These are phyloP conservation scores for Homarus americanus DNA, from an alignment of 1,140 invertebrate genomes.

Conservation along the genomic window DNA sequence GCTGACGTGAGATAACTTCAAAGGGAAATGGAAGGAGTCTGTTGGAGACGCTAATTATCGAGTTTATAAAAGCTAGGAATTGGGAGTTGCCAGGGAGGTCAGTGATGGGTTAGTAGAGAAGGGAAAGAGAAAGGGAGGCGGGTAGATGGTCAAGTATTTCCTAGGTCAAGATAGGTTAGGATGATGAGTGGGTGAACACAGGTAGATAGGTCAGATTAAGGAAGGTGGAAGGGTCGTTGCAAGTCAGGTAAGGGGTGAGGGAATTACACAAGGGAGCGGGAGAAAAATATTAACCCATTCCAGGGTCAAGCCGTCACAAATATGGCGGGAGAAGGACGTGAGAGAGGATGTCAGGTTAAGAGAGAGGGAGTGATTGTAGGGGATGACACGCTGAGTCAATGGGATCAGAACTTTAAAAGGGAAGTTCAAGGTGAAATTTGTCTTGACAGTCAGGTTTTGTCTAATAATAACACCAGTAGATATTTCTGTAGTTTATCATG, in stretches of 20 bases:
- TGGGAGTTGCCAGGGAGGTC: slow-evolving; percentile 32
- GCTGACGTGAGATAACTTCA: slow-evolving; percentile 14
- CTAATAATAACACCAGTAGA: too few species aligned
- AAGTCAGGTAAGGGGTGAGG: not conserved
- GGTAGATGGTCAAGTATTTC: not conserved
- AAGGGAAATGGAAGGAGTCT: slow-evolving; percentile 37
- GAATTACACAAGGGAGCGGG: not conserved
- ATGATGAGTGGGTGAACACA: not conserved
- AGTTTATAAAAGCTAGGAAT: slow-evolving; percentile 47
- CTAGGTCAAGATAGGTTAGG: too few species aligned
- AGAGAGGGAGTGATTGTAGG: too few species aligned
- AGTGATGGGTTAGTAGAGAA: not conserved
- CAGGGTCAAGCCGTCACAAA: not conserved
- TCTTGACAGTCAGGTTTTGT: too few species aligned
- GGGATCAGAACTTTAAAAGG: too few species aligned
- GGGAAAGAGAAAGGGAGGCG: not conserved
- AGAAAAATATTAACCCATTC: too few species aligned
- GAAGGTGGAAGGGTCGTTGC: not conserved
- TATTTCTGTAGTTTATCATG: too few species aligned
- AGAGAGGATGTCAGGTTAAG: too few species aligned
- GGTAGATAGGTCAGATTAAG: too few species aligned
- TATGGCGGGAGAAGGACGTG: not conserved
- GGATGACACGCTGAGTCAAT: too few species aligned
- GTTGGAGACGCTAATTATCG: slow-evolving; percentile 47
- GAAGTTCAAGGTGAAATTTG: too few species aligned